phyloP scores from a whole-genome alignment of 2,888 invertebrate species.

The Heteropelma amictum region DNA sequence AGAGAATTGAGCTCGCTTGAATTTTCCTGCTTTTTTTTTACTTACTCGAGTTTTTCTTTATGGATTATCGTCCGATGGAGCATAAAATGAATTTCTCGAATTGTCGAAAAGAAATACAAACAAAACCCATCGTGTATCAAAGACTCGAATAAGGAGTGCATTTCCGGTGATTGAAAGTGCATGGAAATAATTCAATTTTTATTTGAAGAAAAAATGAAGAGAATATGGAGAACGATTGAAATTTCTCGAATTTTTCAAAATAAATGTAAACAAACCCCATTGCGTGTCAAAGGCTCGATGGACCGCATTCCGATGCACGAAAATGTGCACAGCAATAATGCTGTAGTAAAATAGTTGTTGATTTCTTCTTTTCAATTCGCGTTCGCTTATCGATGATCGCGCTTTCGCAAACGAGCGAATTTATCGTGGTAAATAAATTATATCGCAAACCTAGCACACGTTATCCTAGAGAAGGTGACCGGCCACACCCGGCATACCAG shows the following conservation, averaged over 20 bases:
- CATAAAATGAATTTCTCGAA: no score
- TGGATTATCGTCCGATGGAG: no score
- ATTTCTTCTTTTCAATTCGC: constrained; percentile 45
- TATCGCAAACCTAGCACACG: constrained; percentile 32
- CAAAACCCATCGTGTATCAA: not conserved
- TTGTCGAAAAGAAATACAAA: no score
- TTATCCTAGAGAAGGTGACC: constrained; percentile 62
- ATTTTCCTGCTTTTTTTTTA: not conserved
- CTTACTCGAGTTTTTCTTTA: no score
- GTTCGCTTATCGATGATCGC: constrained; percentile 68
- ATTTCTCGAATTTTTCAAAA: no score
- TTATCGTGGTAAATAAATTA: constrained; percentile 54
- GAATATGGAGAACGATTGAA: no score
- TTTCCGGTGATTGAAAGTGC: no score
- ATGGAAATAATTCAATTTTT: no score
- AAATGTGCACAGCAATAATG: not conserved
- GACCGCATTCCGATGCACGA: not conserved
- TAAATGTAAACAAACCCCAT: not conserved
- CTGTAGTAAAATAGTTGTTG: no score
- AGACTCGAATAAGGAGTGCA: not conserved
- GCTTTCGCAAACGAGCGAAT: constrained; percentile 62
- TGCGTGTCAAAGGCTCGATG: not conserved
- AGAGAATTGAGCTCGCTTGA: not conserved
- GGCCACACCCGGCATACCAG: constrained; percentile 73
- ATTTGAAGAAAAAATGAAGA: not conserved